These are phyloP conservation scores for Gila orcuttii DNA, from an alignment of 2,113 vertebrate genomes.

Conservation along the genomic window DNA sequence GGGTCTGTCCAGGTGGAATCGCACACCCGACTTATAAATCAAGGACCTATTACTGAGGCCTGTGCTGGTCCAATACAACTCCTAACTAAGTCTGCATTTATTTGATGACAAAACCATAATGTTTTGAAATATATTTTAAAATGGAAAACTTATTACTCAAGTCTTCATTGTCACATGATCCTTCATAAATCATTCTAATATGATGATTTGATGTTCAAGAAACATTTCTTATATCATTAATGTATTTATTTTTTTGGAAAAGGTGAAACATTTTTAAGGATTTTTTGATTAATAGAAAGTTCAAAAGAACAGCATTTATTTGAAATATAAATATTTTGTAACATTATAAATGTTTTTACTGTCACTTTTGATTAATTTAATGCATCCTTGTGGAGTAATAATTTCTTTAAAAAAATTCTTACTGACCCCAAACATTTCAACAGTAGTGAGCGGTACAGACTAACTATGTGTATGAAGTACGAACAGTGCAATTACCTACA, in stretches of 20 bases:
- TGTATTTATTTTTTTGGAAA: neutral
- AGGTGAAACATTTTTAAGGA: neutral
- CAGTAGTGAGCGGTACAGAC: too few relatives aligned
- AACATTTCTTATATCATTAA: neutral
- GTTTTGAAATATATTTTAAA: neutral
- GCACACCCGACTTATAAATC: slow-evolving; percentile 43
- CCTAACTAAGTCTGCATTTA: neutral
- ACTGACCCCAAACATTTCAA: too few relatives aligned
- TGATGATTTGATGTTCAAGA: neutral
- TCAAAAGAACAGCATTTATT: neutral
- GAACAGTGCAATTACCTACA: slow-evolving; percentile 21
- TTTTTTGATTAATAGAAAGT: neutral
- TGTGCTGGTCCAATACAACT: slow-evolving; percentile 1
- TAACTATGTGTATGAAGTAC: neutral
- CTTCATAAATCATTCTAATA: neutral
- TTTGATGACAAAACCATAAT: neutral
- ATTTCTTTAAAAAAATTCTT: too few relatives aligned
- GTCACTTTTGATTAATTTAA: too few relatives aligned
- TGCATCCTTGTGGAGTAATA: too few relatives aligned
- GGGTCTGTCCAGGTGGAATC: slow-evolving; percentile 27
- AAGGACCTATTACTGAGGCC: slow-evolving; percentile 27
- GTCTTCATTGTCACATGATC: neutral
- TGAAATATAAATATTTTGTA: neutral
- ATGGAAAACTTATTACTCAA: neutral
- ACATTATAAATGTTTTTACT: too few relatives aligned